phyloP scores from a whole-genome alignment of 23 tunicate species.

The Styela clava region DNA sequence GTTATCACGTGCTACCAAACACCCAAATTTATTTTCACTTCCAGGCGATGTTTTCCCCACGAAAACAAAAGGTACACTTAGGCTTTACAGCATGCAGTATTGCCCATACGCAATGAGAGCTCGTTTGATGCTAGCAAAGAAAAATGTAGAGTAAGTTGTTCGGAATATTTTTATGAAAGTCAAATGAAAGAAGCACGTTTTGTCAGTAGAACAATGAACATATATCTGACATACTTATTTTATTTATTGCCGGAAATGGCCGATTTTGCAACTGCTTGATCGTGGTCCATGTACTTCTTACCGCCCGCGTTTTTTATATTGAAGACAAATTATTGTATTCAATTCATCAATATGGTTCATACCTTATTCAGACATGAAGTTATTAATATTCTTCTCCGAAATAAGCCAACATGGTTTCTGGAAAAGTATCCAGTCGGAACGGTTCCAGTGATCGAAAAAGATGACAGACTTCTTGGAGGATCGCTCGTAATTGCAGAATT shows the following conservation, averaged over 20 bases:
- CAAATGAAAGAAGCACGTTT: no score
- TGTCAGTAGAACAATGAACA: no score
- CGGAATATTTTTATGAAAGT: no score
- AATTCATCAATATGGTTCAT: no score
- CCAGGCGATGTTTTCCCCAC: constrained; percentile 16
- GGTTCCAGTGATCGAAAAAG: constrained; percentile 69
- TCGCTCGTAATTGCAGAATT: constrained; percentile 63
- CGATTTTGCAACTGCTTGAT: no score
- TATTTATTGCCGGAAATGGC: no score
- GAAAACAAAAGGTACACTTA: constrained; percentile 16
- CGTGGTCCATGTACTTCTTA: no score
- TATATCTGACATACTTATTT: no score
- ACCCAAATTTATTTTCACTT: no score
- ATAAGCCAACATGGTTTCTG: constrained; percentile 77
- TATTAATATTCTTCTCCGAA: constrained; percentile 51
- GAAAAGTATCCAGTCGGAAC: constrained; percentile 68
- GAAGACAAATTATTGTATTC: no score
- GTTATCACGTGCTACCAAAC: no score
- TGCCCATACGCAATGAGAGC: constrained; percentile 64
- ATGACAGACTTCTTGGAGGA: constrained; percentile 61
- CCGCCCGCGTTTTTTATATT: no score
- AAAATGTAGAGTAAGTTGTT: constrained; percentile 69
- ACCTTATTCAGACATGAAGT: constrained; percentile 88
- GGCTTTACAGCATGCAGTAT: constrained; percentile 79
- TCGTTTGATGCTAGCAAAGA: constrained; percentile 57